These are phyloP conservation scores for Sarcophaga rosellei DNA, from an alignment of 2,888 invertebrate genomes.

Conservation along the genomic window DNA sequence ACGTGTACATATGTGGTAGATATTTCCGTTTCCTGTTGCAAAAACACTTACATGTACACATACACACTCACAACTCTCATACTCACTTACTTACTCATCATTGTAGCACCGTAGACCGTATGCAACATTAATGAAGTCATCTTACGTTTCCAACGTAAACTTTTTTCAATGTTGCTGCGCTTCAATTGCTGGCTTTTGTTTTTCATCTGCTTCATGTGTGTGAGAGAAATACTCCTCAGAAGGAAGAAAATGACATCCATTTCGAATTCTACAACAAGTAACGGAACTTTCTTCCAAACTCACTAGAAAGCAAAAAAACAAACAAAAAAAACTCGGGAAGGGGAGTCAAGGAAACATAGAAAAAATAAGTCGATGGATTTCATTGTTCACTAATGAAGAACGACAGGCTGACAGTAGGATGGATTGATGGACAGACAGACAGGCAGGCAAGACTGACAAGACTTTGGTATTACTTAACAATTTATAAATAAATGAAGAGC, in stretches of 20 bases:
- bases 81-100: not conserved
- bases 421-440: conserved; percentile 19
- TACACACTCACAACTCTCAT: conserved; percentile 1
- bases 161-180: conserved; percentile 26
- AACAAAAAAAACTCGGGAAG: not conserved
- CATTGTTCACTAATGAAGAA: conserved; percentile 57
- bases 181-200: not conserved
- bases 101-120: conserved; percentile 12
- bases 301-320: no score
- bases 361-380: conserved; percentile 43
- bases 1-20: conserved; percentile 15
- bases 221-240: not conserved
- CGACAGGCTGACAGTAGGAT: conserved; percentile 48
- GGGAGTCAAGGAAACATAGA: not conserved
- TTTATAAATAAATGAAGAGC: conserved; percentile 20
- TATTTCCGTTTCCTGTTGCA: conserved; percentile 51
- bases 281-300: conserved; percentile 4
- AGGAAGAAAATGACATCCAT: conserved; percentile 29
- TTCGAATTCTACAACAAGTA: conserved; percentile 14
- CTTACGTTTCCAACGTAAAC: conserved; percentile 39
- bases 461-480: conserved; percentile 25
- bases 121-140: conserved; percentile 64
- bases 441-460: conserved; percentile 2
- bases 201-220: not conserved
- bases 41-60: not conserved